phyloP scores from a whole-genome alignment of 2,113 vertebrate genomes.

The Ophthalmolycus amberensis region DNA sequence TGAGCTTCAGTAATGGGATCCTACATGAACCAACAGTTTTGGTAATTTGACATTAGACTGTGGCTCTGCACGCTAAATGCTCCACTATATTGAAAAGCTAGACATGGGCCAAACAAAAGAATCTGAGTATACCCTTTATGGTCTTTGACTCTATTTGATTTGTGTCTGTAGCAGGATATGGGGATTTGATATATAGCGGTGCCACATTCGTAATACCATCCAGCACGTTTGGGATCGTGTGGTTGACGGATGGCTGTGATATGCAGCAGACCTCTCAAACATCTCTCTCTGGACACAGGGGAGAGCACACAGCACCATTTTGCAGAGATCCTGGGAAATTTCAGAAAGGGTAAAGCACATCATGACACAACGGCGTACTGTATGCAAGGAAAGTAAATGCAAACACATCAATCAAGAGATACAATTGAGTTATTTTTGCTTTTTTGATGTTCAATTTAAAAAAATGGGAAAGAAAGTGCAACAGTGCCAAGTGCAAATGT shows the following conservation, averaged over 20 bases:
- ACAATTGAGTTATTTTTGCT: not conserved
- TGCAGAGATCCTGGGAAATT: constrained; percentile 4
- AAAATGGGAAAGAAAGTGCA: not conserved
- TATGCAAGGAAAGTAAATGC: not conserved
- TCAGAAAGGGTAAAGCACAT: constrained; percentile 7
- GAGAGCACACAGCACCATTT: constrained; percentile 18
- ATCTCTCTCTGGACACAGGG: constrained; percentile 53
- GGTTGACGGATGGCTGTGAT: constrained; percentile 60
- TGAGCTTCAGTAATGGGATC: not conserved
- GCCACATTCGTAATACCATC: constrained; percentile 42
- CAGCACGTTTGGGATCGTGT: constrained; percentile 46
- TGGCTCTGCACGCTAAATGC: too few relatives aligned
- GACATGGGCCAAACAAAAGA: not conserved
- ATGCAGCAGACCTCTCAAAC: constrained; percentile 32
- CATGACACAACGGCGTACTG: not conserved
- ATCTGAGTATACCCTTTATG: not conserved
- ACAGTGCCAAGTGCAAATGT: not conserved
- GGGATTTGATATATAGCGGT: constrained; percentile 39
- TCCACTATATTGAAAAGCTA: too few relatives aligned
- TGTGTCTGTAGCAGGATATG: constrained; percentile 29
- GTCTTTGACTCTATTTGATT: constrained; percentile 31
- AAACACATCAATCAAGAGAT: not conserved
- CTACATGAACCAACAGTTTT: not conserved
- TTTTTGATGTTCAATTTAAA: not conserved
- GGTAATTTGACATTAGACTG: not conserved